Evolutionary conservation across 2,797 vertebrate genomes (phyloP).

Genomic region (Geotrypetes seraphini): DNA sequence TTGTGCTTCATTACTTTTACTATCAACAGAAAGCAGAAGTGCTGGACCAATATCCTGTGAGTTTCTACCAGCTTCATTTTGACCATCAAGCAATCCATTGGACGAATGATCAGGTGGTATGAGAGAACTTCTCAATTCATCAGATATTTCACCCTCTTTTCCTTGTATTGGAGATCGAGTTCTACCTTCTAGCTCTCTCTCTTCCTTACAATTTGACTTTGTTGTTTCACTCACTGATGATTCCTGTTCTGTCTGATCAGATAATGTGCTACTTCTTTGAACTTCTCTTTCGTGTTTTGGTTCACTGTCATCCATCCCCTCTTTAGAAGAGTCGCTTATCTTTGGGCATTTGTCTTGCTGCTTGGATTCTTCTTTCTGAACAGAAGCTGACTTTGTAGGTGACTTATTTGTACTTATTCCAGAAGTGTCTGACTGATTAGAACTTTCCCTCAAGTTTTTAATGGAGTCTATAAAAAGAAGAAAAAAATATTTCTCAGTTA

Average conservation of each 20-base stretch:
- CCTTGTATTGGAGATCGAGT: constrained; percentile 13
- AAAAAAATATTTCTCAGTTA: constrained; percentile 37
- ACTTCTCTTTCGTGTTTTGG: constrained; percentile 36
- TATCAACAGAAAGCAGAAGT: constrained; percentile 27
- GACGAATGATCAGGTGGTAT: constrained; percentile 20
- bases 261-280: constrained; percentile 33
- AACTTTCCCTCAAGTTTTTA: constrained; percentile 60
- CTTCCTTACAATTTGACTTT: too few relatives aligned
- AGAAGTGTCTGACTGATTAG: constrained; percentile 51
- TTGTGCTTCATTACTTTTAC: constrained; percentile 10
- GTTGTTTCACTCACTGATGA: constrained; percentile 19
- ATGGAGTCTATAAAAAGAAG: constrained; percentile 50
- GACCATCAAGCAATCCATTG: constrained; percentile 23
- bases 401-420: constrained; percentile 45
- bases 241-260: constrained; percentile 26
- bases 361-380: constrained; percentile 47
- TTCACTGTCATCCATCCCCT: constrained; percentile 27
- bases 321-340: too few relatives aligned
- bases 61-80: constrained; percentile 11
- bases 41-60: constrained; percentile 1
- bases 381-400: constrained; percentile 43
- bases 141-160: constrained; percentile 20
- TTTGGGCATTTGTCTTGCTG: constrained; percentile 49
- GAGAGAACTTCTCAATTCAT: constrained; percentile 24
- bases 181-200: constrained; percentile 18